phyloP scores from a whole-genome alignment of 2,113 vertebrate genomes.

The Apus apus region DNA sequence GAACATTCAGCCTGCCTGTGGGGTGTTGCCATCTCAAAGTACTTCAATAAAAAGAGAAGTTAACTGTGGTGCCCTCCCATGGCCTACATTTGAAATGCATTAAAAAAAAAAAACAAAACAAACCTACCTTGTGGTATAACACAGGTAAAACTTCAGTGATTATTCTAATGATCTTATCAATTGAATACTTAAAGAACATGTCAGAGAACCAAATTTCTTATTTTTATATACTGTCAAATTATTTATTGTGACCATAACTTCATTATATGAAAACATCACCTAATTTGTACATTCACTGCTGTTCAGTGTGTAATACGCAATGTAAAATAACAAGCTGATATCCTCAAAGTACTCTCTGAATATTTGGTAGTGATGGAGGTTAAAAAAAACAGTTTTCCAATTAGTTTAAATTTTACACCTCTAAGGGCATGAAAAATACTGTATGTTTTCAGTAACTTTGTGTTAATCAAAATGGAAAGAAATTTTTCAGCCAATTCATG shows the following conservation, averaged over 20 bases:
- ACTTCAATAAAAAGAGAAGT: background rate
- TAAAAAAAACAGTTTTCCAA: background rate
- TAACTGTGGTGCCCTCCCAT: background rate
- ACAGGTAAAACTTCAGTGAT: background rate
- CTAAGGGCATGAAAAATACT: background rate
- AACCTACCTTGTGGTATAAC: background rate
- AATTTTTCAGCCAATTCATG: background rate
- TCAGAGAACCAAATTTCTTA: background rate
- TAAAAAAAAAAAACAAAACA: background rate
- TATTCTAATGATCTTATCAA: background rate
- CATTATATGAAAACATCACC: background rate
- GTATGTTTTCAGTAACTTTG: background rate
- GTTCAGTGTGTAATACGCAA: background rate
- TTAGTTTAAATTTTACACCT: background rate
- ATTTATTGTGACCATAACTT: background rate
- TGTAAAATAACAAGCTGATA: background rate
- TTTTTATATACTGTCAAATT: background rate
- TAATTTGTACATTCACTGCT: background rate
- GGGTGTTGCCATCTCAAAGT: background rate
- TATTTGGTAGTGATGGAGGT: background rate
- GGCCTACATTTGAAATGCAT: background rate
- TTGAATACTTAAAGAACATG: background rate
- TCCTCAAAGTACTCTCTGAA: background rate
- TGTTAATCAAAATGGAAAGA: background rate
- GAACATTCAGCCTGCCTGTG: background rate